Conservation (phyloP, 2,797 vertebrate genomes). For the Phyllotis vaccarum region DNA sequence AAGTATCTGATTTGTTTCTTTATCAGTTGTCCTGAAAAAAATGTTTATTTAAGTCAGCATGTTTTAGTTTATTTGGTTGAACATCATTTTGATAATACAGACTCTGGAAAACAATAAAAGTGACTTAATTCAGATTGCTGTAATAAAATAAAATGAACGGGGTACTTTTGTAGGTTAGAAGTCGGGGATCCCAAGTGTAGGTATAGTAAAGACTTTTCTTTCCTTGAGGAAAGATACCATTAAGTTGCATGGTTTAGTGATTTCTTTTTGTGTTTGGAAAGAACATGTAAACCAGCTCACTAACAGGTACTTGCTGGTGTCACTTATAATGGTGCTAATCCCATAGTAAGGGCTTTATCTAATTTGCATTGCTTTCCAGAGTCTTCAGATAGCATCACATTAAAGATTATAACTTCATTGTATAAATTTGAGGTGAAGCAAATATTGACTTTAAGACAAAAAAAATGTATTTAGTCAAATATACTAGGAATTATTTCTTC, state of each 20-base stretch:
- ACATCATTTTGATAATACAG: background rate
- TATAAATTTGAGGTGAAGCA: background rate
- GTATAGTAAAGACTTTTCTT: background rate
- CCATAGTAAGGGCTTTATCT: no score
- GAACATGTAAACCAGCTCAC: background rate
- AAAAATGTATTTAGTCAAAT: background rate
- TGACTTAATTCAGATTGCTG: background rate
- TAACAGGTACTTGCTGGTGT: background rate
- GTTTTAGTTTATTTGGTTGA: conserved; percentile 18
- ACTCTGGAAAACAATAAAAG: conserved; percentile 1
- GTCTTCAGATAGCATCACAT: background rate
- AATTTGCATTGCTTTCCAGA: background rate
- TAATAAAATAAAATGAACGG: background rate
- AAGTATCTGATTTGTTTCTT: background rate
- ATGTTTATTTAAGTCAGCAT: background rate
- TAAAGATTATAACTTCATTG: background rate
- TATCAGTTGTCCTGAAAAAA: background rate
- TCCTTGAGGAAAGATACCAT: background rate
- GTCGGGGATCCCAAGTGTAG: background rate
- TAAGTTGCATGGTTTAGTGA: background rate
- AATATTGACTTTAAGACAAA: background rate
- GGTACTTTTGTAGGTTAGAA: background rate
- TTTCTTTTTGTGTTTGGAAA: background rate
- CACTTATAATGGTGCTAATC: background rate
- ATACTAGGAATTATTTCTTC: background rate